A percentile compares a stretch with the other conserved stretches of the same genome.
Evolutionary conservation across 2,113 vertebrate species (phyloP).

Genomic region (Abramis brama): DNA sequence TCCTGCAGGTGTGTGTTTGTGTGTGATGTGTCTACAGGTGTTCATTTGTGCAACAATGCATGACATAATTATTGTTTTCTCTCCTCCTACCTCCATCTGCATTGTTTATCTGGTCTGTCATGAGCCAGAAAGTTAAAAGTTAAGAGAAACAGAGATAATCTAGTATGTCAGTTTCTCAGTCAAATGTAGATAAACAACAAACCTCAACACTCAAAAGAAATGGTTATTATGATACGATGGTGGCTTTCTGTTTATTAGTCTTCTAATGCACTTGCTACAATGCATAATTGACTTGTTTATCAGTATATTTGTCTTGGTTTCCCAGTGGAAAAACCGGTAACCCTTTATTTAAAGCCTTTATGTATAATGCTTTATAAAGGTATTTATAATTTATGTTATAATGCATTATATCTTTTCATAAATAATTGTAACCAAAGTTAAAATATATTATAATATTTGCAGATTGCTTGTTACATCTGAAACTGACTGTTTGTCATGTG

Average conservation of each 20-base stretch:
- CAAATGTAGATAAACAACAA: background rate
- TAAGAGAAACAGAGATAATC: constrained; percentile 10
- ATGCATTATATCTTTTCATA: too few relatives aligned
- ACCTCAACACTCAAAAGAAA: background rate
- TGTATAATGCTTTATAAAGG: too few relatives aligned
- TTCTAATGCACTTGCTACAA: background rate
- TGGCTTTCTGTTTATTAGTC: background rate
- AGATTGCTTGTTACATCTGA: too few relatives aligned
- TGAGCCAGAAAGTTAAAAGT: constrained; percentile 14
- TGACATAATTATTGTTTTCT: constrained; percentile 4
- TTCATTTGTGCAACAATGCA: background rate
- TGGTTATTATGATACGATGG: background rate
- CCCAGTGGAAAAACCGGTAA: too few relatives aligned
- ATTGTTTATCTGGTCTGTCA: background rate
- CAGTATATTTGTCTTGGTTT: too few relatives aligned
- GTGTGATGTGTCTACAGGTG: constrained; percentile 16
- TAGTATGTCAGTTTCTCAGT: constrained; percentile 2
- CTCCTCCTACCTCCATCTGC: background rate
- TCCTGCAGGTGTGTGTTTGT: constrained; percentile 45
- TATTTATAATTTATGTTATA: too few relatives aligned
- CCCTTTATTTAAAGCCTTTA: too few relatives aligned
- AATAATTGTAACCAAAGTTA: too few relatives aligned
- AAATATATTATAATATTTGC: too few relatives aligned
- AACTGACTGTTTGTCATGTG: too few relatives aligned
- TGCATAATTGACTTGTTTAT: too few relatives aligned